Base-by-base conservation (phyloP, 2,797 vertebrate genomes). In the Botia almorhae region DNA sequence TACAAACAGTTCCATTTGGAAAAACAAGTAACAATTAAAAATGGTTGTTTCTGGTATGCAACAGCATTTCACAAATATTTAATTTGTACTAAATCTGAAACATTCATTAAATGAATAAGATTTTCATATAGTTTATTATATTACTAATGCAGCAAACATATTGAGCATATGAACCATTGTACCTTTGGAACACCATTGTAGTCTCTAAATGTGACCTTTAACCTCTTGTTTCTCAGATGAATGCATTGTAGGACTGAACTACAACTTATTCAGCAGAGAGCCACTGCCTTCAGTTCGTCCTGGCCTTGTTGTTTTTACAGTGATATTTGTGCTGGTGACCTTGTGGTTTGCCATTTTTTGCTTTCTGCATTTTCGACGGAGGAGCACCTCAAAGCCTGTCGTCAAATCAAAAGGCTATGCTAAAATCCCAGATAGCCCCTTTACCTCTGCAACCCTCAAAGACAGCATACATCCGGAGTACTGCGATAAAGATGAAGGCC, bases 391-490 rank as follows among this genome's bases (percentile, higher is more conserved):
- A 1, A 82, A 76, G 8, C 43, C 87, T 2, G 70, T 69, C 3
- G 79, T 29, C 4, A 95, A 91, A 90, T 76, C 83, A 0, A 87
- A 91, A 7, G 90, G 92, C 53, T 99, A 98, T 36, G 82, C 92
- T 81, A 96, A 95, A 83, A 85, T 98, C 82, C 64, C 91, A 29
- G 88, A 81, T 0, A 10, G 58, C 0, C 70, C 73, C 11, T 51
- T 85, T 23, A 87, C 87, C 16, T 3, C 76, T 10, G 81, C 85
- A 53, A 89, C 69, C 36, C 93, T 90, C 78, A 80, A 91, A 2
- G 87, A 90, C 86, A 82, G 93, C 61, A 88, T 93, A 69, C 91
- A 93, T 74, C 93, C 91, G 29, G 96, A 97, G 55, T 96, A 95
- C 80, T 93, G 88, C 12, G 95, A 97, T 2, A 78, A 86, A 26